Base-by-base conservation (phyloP, 2,113 vertebrate genomes). In the Sisor rabdophorus region DNA sequence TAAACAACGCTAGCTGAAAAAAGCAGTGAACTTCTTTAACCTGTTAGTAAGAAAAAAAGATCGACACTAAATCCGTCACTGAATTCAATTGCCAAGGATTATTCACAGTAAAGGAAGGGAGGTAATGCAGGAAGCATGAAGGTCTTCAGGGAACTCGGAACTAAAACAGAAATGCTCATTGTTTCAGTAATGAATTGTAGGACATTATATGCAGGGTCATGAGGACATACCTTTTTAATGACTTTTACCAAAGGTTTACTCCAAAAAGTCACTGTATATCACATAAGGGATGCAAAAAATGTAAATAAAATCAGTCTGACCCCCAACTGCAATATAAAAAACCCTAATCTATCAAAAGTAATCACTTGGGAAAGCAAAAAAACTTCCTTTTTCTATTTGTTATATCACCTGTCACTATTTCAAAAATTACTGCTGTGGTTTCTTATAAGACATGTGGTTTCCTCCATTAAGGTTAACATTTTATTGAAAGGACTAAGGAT, bases 361-460 rank as follows among this genome's bases (percentile, higher is more conserved):
- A 83, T 59, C 82, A 87, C 79, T 68, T 75, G 76, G 84, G 73
- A 73, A 81, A n/a, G n/a, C n/a, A n/a, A n/a, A n/a, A n/a, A n/a
- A n/a, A n/a, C n/a, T 44, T 9, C 7, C 32, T 36, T 7, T 80
- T 78, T 40, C 71, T 48, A 77, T 80, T 87, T 85, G 82, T 80
- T 55, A 61, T 73, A 86, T 19, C 59, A 54, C 24, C 65, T 44
- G 20, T 65, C 26, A 67, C 48, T 61, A 67, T 67, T 79, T 67
- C 55, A 9, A 73, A 26, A 59, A 75, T 28, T 10, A 13, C 22
- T 11, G n/a, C 30, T 52, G 26, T 64, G 22, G 54, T 30, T 54
- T 15, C 20, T 44, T 47, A 3, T 47, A 17, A n/a, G 36, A 20
- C 8, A 11, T 20, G 16, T 24, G 13, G 6, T 28, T 72, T 63